phyloP scores from a whole-genome alignment of 2,113 vertebrate genomes.

The Strix aluco region DNA sequence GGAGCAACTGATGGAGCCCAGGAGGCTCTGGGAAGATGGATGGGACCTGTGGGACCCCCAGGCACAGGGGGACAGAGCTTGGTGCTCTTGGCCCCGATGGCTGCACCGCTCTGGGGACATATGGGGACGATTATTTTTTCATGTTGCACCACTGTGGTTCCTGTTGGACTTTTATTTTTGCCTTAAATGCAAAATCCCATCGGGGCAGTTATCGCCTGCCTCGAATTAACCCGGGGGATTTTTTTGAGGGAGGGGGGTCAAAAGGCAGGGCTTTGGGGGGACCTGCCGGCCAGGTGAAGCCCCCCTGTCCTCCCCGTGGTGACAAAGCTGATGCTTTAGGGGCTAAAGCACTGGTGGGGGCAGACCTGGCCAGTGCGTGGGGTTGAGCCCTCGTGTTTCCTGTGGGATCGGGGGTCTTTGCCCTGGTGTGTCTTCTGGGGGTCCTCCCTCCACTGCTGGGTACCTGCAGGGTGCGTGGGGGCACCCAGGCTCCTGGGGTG shows the following conservation, averaged over 20 bases:
- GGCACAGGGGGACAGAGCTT: neutral
- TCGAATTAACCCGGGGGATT: neutral
- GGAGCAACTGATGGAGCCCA: neutral
- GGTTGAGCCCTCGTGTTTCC: accelerated
- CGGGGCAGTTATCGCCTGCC: accelerated
- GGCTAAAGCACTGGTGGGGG: neutral
- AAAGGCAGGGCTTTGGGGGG: neutral
- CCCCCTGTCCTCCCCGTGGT: neutral
- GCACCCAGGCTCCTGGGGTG: neutral
- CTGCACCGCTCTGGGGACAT: accelerated
- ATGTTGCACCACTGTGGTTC: neutral
- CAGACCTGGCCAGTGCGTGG: neutral
- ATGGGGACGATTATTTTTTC: neutral
- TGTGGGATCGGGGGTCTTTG: accelerated
- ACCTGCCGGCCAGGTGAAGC: neutral
- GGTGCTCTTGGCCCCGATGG: accelerated
- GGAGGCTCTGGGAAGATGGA: neutral
- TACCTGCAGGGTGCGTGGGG: neutral
- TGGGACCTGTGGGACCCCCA: neutral
- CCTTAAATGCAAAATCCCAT: neutral
- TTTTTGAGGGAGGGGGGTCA: neutral
- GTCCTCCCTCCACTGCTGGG: neutral
- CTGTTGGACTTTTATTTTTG: neutral
- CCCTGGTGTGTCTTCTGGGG: accelerated
- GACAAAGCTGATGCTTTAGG: neutral